A percentile compares a stretch with the other conserved stretches of the same genome.
phyloP scores from a whole-genome alignment of 2,797 vertebrate species.

The Vipera latastei region DNA sequence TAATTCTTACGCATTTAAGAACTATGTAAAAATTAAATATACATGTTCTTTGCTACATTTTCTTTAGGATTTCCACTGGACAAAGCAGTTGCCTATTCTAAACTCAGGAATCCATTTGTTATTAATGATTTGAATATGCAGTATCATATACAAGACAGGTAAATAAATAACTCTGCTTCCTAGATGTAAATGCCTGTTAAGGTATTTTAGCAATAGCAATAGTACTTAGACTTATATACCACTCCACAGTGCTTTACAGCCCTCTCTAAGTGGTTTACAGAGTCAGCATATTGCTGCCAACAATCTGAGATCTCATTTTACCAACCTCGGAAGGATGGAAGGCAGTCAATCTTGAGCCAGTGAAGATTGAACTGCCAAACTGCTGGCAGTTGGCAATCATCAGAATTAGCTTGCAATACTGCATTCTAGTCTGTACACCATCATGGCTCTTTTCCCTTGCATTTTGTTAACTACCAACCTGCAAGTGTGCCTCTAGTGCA shows the following conservation, averaged over 20 bases:
- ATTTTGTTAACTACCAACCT: neutral
- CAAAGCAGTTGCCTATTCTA: slow-evolving; percentile 88
- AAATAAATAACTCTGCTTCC: slow-evolving; percentile 46
- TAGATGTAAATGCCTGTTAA: neutral
- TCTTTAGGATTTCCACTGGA: slow-evolving; percentile 86
- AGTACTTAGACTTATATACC: too few relatives aligned
- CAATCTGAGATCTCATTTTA: too few relatives aligned
- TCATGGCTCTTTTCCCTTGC: neutral
- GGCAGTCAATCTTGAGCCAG: too few relatives aligned
- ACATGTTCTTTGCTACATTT: slow-evolving; percentile 29
- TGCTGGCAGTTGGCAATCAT: too few relatives aligned
- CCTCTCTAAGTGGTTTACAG: too few relatives aligned
- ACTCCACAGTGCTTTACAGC: too few relatives aligned
- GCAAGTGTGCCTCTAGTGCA: neutral
- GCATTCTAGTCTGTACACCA: too few relatives aligned
- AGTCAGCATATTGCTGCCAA: too few relatives aligned
- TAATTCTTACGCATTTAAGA: neutral
- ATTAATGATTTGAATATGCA: slow-evolving; percentile 90
- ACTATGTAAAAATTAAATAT: neutral
- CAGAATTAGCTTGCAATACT: too few relatives aligned
- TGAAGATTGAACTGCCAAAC: too few relatives aligned
- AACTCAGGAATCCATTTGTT: slow-evolving; percentile 88
- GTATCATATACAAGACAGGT: slow-evolving; percentile 90
- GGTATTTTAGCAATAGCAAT: neutral
- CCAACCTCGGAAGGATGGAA: too few relatives aligned